Evolutionary conservation across 2,888 invertebrate species (phyloP).

Genomic region (Andrena bucephala): DNA sequence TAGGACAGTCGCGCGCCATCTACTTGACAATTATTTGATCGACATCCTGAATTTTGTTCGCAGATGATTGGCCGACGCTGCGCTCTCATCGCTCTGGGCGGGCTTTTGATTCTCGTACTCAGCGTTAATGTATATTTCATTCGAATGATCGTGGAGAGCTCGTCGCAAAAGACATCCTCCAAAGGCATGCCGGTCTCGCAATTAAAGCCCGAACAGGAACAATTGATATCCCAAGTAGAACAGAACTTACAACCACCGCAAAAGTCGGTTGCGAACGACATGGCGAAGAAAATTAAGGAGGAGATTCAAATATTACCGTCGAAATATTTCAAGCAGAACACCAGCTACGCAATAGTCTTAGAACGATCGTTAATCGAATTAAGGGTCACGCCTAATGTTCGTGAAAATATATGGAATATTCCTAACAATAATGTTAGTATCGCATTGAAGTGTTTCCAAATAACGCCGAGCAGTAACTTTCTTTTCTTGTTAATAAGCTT

Average conservation of each 20-base stretch:
- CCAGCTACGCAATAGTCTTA: conserved; percentile 74
- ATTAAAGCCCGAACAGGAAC: conserved; percentile 66
- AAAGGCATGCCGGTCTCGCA: conserved; percentile 70
- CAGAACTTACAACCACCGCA: conserved; percentile 59
- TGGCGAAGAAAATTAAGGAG: conserved; percentile 74
- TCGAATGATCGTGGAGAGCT: conserved; percentile 82
- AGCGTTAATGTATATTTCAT: conserved; percentile 83
- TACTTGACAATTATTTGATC: conserved; percentile 22
- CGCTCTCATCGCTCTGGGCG: conserved; percentile 80
- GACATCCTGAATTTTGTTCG: conserved; percentile 52
- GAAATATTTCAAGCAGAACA: conserved; percentile 79
- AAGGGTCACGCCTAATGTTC: conserved; percentile 73
- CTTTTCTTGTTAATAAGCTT: too few species aligned
- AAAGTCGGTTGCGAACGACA: conserved; percentile 67
- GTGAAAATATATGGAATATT: conserved; percentile 80
- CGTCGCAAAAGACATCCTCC: conserved; percentile 72
- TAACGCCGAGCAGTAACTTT: too few species aligned
- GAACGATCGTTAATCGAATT: conserved; percentile 77
- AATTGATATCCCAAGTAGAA: conserved; percentile 51
- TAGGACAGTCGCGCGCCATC: conserved; percentile 42
- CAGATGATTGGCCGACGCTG: conserved; percentile 84
- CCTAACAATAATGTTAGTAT: conserved; percentile 79
- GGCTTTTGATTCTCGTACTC: conserved; percentile 82
- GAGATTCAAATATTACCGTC: conserved; percentile 77
- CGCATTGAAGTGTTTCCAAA: neutral